Percentiles rank a stretch among this genome's conserved stretches.
Evolutionary conservation across 2,888 invertebrate species (phyloP).

Genomic region (Polietes domitor): DNA sequence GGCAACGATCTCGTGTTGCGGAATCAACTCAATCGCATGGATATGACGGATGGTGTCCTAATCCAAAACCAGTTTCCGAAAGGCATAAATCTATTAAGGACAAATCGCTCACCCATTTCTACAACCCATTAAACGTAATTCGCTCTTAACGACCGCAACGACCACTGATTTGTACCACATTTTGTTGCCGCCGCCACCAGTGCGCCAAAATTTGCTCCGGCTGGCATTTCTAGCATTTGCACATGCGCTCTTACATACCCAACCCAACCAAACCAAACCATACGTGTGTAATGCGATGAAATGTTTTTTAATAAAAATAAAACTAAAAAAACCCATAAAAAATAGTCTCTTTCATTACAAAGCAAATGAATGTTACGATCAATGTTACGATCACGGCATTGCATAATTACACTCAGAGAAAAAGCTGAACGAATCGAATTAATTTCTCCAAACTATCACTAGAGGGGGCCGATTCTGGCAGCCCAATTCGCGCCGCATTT

Average conservation of each 20-base stretch:
- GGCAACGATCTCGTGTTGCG: too few relatives aligned
- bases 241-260: neutral
- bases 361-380: conserved; percentile 21
- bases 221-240: neutral
- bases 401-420: conserved; percentile 10
- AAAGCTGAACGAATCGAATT: neutral
- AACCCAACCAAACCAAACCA: too few relatives aligned
- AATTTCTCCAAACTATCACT: too few relatives aligned
- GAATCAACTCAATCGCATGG: too few relatives aligned
- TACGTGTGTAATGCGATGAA: too few relatives aligned
- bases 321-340: neutral
- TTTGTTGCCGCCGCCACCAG: neutral
- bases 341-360: neutral
- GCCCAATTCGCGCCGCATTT: too few relatives aligned
- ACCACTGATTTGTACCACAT: conserved; percentile 1
- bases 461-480: too few relatives aligned
- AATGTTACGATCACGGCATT: conserved; percentile 17
- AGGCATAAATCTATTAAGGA: conserved; percentile 4
- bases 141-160: too few relatives aligned
- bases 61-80: neutral
- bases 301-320: neutral
- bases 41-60: too few relatives aligned
- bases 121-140: neutral
- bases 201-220: neutral
- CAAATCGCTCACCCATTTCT: conserved; percentile 20